Conservation (phyloP, 2,797 vertebrate species). For the Rhynchotus rufescens region DNA sequence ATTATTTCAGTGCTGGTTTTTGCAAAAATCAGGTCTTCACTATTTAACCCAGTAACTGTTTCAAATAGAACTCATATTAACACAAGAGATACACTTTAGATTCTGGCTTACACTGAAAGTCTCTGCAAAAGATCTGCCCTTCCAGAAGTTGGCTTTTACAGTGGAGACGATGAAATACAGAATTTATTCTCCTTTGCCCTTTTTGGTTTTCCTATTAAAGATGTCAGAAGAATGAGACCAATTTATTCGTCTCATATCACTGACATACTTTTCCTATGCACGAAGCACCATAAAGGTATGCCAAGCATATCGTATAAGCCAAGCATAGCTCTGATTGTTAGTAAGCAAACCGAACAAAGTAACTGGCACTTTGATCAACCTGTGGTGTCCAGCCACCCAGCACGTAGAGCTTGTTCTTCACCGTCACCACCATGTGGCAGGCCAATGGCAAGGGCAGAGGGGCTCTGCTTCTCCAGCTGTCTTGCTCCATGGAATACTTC, state of each 20-base stretch:
- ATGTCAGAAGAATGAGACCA: background rate
- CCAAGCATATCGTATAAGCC: background rate
- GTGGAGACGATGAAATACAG: background rate
- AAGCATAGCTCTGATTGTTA: background rate
- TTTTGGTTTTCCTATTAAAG: background rate
- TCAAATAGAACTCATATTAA: background rate
- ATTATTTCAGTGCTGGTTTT: background rate
- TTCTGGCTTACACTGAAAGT: background rate
- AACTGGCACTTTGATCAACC: slow-evolving; percentile 77
- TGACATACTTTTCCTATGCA: background rate
- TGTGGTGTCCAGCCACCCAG: slow-evolving; percentile 96
- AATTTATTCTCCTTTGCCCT: background rate
- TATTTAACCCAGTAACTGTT: background rate
- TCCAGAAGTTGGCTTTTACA: background rate
- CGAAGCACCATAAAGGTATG: background rate
- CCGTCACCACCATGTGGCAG: slow-evolving; percentile 85
- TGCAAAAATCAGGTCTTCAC: background rate
- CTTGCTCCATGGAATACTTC: slow-evolving; percentile 88
- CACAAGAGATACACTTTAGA: background rate
- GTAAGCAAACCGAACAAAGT: background rate
- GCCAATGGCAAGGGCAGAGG: slow-evolving; percentile 92
- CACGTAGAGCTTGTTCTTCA: slow-evolving; percentile 90
- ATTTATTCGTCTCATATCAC: background rate
- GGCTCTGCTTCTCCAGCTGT: slow-evolving; percentile 88
- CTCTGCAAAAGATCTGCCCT: background rate